phyloP scores from a whole-genome alignment of 1,140 invertebrate species.

The Proctacanthus coquilletti region DNA sequence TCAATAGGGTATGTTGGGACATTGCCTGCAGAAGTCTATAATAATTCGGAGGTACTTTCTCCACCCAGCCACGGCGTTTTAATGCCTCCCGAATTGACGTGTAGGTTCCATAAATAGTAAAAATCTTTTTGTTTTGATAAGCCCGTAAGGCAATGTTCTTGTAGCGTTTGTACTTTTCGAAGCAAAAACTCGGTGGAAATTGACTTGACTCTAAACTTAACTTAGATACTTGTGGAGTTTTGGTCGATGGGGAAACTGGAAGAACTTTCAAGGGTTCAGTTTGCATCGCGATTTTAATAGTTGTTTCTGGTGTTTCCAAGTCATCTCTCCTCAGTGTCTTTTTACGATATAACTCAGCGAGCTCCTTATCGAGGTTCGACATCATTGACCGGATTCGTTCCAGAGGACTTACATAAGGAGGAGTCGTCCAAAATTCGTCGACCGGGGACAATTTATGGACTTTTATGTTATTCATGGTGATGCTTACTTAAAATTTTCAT shows the following conservation, averaged over 20 bases:
- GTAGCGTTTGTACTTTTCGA: not conserved
- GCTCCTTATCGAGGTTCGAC: conserved; percentile 20
- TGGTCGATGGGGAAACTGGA: not conserved
- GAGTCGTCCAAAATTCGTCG: no score
- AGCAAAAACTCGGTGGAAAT: not conserved
- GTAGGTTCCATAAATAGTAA: conserved; percentile 24
- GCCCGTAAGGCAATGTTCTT: conserved; percentile 6
- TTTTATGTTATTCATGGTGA: no score
- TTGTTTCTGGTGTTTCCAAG: no score
- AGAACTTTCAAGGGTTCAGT: not conserved
- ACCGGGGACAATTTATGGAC: no score
- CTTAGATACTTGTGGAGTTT: not conserved
- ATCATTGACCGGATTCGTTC: conserved; percentile 21
- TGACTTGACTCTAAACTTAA: not conserved
- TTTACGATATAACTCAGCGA: conserved; percentile 15
- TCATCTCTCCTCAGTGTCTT: no score
- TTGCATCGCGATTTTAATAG: no score
- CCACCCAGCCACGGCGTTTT: conserved; percentile 40
- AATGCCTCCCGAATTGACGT: conserved; percentile 32
- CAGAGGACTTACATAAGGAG: no score
- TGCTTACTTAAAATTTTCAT: no score
- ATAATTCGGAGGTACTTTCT: conserved; percentile 32
- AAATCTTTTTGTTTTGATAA: conserved; percentile 23
- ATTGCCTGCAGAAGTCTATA: conserved; percentile 26
- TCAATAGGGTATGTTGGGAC: conserved; percentile 18